phyloP scores from a whole-genome alignment of 2,888 invertebrate genomes.

The Augochlorella aurata region DNA sequence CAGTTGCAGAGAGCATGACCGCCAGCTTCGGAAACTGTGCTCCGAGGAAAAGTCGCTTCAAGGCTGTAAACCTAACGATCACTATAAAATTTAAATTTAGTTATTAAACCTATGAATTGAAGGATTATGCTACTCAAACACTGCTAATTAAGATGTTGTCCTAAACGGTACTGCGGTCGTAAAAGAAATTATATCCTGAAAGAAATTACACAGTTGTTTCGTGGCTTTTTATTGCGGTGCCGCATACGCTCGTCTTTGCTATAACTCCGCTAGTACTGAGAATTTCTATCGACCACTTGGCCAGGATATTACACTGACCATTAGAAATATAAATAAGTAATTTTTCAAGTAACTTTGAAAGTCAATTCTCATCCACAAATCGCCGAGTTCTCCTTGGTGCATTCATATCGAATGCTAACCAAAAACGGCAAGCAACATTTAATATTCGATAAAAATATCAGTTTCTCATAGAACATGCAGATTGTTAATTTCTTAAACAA shows the following conservation, averaged over 20 bases:
- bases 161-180: not conserved
- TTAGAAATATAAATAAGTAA: not conserved
- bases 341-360: no score
- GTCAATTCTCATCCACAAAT: no score
- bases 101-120: not conserved
- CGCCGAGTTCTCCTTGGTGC: no score
- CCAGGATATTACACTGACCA: not conserved
- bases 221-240: not conserved
- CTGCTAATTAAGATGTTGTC: not conserved
- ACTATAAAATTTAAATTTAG: conserved; percentile 5
- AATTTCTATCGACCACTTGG: not conserved
- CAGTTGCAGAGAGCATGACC: not conserved
- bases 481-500: no score
- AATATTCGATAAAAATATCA: no score
- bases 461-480: no score
- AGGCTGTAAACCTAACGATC: not conserved
- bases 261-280: not conserved
- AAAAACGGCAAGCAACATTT: no score
- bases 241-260: not conserved
- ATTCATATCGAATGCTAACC: no score
- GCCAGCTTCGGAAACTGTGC: not conserved
- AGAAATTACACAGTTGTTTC: conserved; percentile 11
- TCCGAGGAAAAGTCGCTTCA: not conserved
- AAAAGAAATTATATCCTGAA: conserved; percentile 1
- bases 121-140: not conserved